Percentiles rank a stretch among this genome's conserved stretches.
These are phyloP conservation scores for Malacosoma neustria DNA, from an alignment of 2,888 invertebrate genomes.

Conservation along the genomic window DNA sequence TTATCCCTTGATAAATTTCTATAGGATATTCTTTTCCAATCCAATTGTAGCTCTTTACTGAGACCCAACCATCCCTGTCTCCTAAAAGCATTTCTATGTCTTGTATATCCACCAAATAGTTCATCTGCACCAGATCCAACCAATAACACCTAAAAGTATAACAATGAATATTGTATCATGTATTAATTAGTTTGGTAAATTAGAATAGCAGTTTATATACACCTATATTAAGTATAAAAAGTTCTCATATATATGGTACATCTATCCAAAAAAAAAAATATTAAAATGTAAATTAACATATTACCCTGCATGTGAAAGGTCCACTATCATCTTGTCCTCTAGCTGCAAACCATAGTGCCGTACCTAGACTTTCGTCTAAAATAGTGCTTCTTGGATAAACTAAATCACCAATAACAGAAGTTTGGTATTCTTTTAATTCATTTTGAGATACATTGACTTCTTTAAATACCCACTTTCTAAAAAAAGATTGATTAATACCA, in stretches of 20 bases:
- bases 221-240: background rate
- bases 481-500: slow-evolving; percentile 8
- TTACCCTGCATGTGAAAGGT: slow-evolving; percentile 78
- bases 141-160: slow-evolving; percentile 78
- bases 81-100: slow-evolving; percentile 85
- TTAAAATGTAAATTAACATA: background rate
- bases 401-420: slow-evolving; percentile 79
- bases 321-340: slow-evolving; percentile 76
- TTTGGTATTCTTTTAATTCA: slow-evolving; percentile 77
- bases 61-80: slow-evolving; percentile 73
- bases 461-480: slow-evolving; percentile 87
- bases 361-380: slow-evolving; percentile 96
- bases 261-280: no score
- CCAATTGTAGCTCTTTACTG: slow-evolving; percentile 79
- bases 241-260: no score
- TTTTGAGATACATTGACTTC: slow-evolving; percentile 83
- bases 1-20: slow-evolving; percentile 97
- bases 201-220: background rate
- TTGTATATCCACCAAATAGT: slow-evolving; percentile 93
- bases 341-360: slow-evolving; percentile 97
- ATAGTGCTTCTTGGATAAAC: slow-evolving; percentile 91
- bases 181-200: background rate
- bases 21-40: slow-evolving; percentile 89
- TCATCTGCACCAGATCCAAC: slow-evolving; percentile 98
- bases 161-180: background rate